phyloP scores from a whole-genome alignment of 2,888 invertebrate genomes.

The Mesorhabditis sp. region DNA sequence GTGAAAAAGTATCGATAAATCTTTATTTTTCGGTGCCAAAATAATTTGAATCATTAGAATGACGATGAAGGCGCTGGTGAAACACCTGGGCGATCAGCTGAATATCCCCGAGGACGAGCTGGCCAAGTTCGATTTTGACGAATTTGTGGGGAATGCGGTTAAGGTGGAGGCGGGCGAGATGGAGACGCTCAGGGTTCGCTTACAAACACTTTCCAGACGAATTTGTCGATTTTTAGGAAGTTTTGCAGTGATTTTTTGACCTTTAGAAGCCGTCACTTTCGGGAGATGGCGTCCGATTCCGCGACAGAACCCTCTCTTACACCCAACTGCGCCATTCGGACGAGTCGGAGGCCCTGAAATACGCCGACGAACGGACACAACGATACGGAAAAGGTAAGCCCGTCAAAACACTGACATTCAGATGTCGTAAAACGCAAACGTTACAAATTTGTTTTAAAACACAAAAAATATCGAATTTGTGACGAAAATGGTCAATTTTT shows the following conservation, averaged over 20 bases:
- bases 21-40: too few relatives aligned
- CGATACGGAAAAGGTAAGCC: conserved; percentile 2
- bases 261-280: too few relatives aligned
- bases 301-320: conserved; percentile 16
- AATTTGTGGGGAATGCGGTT: conserved; percentile 54
- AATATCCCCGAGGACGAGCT: conserved; percentile 47
- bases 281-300: background rate
- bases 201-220: background rate
- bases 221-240: background rate
- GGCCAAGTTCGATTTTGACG: conserved; percentile 43
- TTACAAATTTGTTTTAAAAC: background rate
- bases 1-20: too few relatives aligned
- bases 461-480: too few relatives aligned
- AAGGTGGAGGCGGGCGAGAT: conserved; percentile 48
- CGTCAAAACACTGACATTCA: too few relatives aligned
- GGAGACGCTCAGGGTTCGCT: conserved; percentile 30
- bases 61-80: conserved; percentile 51
- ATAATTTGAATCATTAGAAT: conserved; percentile 26
- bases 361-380: conserved; percentile 13
- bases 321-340: conserved; percentile 14
- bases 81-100: conserved; percentile 52
- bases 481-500: too few relatives aligned
- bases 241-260: background rate
- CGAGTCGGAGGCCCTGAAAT: conserved; percentile 16
- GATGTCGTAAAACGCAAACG: background rate